Evolutionary conservation across 1,140 invertebrate species (phyloP).

Genomic region (Brachionus manjavacas): DNA sequence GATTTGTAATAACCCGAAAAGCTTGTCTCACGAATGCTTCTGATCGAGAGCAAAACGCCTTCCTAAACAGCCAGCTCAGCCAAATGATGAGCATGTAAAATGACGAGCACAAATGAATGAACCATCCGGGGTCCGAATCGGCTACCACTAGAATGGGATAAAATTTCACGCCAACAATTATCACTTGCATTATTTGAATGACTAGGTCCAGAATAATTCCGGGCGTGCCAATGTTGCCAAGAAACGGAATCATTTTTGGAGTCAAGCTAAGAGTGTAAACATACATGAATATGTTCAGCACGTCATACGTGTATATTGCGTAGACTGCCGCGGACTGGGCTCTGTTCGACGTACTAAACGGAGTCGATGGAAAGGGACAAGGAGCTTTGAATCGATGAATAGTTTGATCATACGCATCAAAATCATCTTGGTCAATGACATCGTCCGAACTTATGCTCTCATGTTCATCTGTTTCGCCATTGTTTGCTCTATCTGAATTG

Average conservation of each 20-base stretch:
- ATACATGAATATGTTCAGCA: slow-evolving; percentile 32
- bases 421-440: background rate
- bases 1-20: background rate
- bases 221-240: background rate
- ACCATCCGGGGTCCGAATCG: background rate
- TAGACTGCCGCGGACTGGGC: slow-evolving; percentile 20
- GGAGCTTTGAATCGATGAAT: background rate
- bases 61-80: background rate
- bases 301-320: slow-evolving; percentile 32
- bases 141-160: slow-evolving; percentile 31
- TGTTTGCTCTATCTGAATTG: background rate
- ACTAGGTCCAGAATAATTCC: slow-evolving; percentile 1
- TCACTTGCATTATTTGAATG: slow-evolving; percentile 28
- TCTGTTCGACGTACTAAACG: slow-evolving; percentile 27
- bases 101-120: background rate
- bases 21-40: slow-evolving; percentile 1
- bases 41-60: slow-evolving; percentile 16
- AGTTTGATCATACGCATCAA: background rate
- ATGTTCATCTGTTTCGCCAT: background rate
- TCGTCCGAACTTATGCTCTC: background rate
- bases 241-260: slow-evolving; percentile 4
- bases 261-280: background rate
- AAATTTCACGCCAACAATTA: slow-evolving; percentile 30
- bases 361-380: slow-evolving; percentile 32
- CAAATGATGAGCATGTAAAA: slow-evolving; percentile 27